These are phyloP conservation scores for Drosophila trapezifrons DNA, from an alignment of 1,140 invertebrate genomes.

Conservation along the genomic window DNA sequence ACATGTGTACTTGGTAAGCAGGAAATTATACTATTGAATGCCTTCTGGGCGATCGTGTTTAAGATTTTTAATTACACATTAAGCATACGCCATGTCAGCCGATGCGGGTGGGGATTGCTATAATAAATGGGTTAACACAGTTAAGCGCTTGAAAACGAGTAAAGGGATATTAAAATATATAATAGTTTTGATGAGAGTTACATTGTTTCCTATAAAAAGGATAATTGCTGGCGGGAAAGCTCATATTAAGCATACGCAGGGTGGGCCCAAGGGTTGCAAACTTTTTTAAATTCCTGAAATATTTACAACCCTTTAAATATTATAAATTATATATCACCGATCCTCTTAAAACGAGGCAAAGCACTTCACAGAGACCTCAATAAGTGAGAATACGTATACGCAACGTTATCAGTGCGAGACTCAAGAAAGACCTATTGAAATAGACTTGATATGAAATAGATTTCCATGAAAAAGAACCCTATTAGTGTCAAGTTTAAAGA, in stretches of 20 bases:
- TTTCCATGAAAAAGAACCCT: slow-evolving; percentile 8
- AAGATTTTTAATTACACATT: slow-evolving; percentile 58
- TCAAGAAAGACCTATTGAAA: neutral
- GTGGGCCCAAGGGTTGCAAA: neutral
- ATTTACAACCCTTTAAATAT: neutral
- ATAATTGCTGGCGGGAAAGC: neutral
- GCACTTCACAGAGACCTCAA: slow-evolving; percentile 2
- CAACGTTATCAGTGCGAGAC: slow-evolving; percentile 23
- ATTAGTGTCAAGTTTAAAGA: slow-evolving; percentile 29
- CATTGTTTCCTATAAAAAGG: neutral
- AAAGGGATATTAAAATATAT: neutral
- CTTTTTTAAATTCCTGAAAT: neutral
- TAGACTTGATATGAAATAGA: slow-evolving; percentile 12
- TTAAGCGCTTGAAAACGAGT: neutral
- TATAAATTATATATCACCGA: neutral
- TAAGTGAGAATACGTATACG: slow-evolving; percentile 33
- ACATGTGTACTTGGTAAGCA: slow-evolving; percentile 25
- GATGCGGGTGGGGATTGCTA: slow-evolving; percentile 15
- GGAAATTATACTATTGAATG: slow-evolving; percentile 55
- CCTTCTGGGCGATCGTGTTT: slow-evolving; percentile 54
- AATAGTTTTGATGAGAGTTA: neutral
- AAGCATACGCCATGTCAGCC: slow-evolving; percentile 43
- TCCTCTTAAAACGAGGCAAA: neutral
- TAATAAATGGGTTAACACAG: neutral
- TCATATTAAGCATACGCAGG: slow-evolving; percentile 16